phyloP scores from a whole-genome alignment of 37 sponge, comb jelly and placozoan species.

The Corticium candelabrum region DNA sequence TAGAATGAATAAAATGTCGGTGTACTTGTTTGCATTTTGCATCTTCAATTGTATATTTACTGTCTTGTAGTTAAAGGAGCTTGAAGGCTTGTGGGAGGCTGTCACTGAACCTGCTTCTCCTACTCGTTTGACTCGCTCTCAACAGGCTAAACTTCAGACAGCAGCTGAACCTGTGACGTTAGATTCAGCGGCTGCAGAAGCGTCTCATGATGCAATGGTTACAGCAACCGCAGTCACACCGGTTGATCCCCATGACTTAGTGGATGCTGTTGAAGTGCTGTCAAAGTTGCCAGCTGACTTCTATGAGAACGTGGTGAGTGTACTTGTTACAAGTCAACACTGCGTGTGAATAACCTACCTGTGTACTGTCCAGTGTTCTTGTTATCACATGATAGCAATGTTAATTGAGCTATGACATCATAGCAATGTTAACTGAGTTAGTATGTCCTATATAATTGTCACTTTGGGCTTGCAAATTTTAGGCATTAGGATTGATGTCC shows the following conservation, averaged over 20 bases:
- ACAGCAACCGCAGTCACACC: slow-evolving; percentile 11
- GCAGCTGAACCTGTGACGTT: background rate
- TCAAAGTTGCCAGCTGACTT: slow-evolving; percentile 69
- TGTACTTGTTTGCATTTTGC: background rate
- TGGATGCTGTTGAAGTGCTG: slow-evolving; percentile 73
- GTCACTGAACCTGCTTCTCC: slow-evolving; percentile 37
- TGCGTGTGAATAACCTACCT: background rate
- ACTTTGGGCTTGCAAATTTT: too few species aligned
- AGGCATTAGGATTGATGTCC: too few species aligned
- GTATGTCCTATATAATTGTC: too few species aligned
- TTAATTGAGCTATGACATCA: too few species aligned
- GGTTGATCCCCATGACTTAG: slow-evolving; percentile 78
- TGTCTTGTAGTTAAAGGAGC: slow-evolving; percentile 57
- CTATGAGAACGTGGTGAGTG: slow-evolving; percentile 52
- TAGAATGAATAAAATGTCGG: background rate
- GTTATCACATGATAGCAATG: too few species aligned
- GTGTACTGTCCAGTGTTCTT: too few species aligned
- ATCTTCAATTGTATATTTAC: background rate
- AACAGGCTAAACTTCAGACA: slow-evolving; percentile 39
- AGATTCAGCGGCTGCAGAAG: slow-evolving; percentile 8
- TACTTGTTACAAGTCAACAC: background rate
- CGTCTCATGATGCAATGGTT: slow-evolving; percentile 15
- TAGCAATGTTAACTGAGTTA: too few species aligned
- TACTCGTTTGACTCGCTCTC: slow-evolving; percentile 51
- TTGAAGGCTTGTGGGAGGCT: slow-evolving; percentile 81